Conservation (phyloP, 2,888 invertebrate species). For the Bimastos eiseni region DNA sequence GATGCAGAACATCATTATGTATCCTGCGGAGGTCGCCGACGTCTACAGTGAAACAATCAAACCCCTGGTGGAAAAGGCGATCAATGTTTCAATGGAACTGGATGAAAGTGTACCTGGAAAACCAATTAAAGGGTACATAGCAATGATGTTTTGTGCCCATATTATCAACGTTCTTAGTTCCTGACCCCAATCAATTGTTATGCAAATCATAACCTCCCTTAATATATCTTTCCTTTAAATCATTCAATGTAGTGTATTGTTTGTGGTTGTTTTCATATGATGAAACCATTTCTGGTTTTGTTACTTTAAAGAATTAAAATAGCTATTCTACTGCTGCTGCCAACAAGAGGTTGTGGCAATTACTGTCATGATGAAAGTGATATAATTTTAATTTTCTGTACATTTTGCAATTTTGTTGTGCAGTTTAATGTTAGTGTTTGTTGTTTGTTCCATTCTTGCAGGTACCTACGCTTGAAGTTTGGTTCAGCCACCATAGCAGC, state of each 20-base stretch:
- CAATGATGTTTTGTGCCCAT: not conserved
- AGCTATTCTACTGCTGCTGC: not conserved
- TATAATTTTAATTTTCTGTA: not conserved
- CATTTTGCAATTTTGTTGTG: not conserved
- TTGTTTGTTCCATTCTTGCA: not conserved
- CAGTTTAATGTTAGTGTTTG: not conserved
- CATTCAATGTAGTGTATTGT: not conserved
- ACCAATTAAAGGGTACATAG: slow-evolving; percentile 35
- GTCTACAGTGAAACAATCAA: slow-evolving; percentile 28
- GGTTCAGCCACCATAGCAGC: slow-evolving; percentile 29
- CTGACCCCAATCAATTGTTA: not conserved
- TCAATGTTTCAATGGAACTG: slow-evolving; percentile 36
- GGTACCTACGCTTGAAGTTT: slow-evolving; percentile 35
- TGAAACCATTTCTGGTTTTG: slow-evolving; percentile 8
- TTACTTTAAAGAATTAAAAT: not conserved
- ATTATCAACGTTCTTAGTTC: not conserved
- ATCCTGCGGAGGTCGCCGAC: slow-evolving; percentile 30
- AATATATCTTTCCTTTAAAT: not conserved
- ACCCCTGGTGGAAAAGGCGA: slow-evolving; percentile 30
- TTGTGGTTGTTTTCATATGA: not conserved
- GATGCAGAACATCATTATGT: slow-evolving; percentile 36
- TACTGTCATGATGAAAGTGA: not conserved
- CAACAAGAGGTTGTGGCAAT: not conserved
- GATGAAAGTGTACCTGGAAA: slow-evolving; percentile 33
- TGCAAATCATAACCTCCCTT: too few species aligned